Evolutionary conservation across 1,140 invertebrate genomes (phyloP).

Genomic region (Drosophila mojavensis): DNA sequence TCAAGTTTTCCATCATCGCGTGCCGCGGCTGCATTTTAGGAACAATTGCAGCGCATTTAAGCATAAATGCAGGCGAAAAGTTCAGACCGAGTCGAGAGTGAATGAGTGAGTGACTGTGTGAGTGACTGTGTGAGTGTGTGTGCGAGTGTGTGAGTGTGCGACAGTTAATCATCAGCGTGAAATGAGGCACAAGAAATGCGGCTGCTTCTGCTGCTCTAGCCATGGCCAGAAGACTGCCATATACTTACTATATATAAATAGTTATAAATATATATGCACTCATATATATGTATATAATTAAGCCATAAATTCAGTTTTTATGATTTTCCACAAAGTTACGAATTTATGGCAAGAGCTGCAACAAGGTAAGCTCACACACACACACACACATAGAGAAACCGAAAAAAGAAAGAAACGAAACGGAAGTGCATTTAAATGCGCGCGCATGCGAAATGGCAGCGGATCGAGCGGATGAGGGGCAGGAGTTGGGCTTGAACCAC

Average conservation of each 20-base stretch:
- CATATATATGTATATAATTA: constrained; percentile 68
- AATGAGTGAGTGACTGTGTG: constrained; percentile 29
- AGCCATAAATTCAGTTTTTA: constrained; percentile 82
- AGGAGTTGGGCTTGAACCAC: not conserved
- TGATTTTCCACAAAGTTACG: constrained; percentile 82
- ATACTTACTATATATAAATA: constrained; percentile 1
- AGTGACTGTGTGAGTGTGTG: constrained; percentile 8
- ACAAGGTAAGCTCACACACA: constrained; percentile 44
- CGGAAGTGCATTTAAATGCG: constrained; percentile 81
- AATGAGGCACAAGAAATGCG: constrained; percentile 66
- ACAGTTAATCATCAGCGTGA: constrained; percentile 75
- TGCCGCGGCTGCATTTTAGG: constrained; percentile 68
- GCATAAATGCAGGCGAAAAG: constrained; percentile 75
- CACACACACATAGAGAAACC: constrained; percentile 42
- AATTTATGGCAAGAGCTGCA: constrained; percentile 68
- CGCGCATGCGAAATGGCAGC: constrained; percentile 76
- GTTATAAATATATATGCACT: constrained; percentile 6
- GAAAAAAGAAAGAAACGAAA: constrained; percentile 38
- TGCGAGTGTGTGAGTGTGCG: constrained; percentile 53
- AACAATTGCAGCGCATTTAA: constrained; percentile 76
- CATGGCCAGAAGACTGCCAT: not conserved
- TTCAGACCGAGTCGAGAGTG: constrained; percentile 47
- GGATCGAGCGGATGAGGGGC: not conserved
- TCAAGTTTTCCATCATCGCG: constrained; percentile 75
- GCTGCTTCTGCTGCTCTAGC: constrained; percentile 1